A percentile compares a stretch with the other conserved stretches of the same genome.
phyloP scores from a whole-genome alignment of 92 coral and sea anemone genomes.

The Umimayanthus chanpuru region DNA sequence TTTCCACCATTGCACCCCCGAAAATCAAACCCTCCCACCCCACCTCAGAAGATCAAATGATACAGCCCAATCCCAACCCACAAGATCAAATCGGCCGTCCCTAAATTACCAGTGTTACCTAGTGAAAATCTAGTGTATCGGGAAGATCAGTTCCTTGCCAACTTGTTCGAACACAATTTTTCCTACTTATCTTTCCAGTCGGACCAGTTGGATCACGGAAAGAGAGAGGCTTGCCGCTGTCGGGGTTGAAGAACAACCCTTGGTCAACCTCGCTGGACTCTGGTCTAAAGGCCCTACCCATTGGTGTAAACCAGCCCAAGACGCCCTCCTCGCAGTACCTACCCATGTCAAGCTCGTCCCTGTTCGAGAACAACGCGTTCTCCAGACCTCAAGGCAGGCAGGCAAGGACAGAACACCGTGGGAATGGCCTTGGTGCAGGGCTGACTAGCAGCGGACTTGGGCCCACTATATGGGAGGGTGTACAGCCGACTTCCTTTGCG shows the following conservation, averaged over 20 bases:
- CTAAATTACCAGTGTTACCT: background rate
- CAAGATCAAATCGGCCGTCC: background rate
- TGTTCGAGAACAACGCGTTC: constrained; percentile 71
- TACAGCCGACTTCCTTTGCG: constrained; percentile 25
- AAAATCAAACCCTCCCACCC: background rate
- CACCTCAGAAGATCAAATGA: background rate
- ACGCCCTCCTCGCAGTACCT: constrained; percentile 47
- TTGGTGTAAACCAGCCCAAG: constrained; percentile 44
- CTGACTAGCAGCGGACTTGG: constrained; percentile 12
- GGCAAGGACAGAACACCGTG: constrained; percentile 17
- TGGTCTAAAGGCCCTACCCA: constrained; percentile 51
- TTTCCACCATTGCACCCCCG: background rate
- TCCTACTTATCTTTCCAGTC: constrained; percentile 11
- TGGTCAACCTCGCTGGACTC: constrained; percentile 76
- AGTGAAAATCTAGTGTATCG: background rate
- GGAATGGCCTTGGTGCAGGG: constrained; percentile 25
- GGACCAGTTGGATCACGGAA: constrained; percentile 58
- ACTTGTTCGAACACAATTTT: background rate
- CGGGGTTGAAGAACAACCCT: constrained; percentile 66
- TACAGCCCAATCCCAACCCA: background rate
- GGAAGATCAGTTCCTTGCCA: background rate
- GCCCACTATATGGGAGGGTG: constrained; percentile 46
- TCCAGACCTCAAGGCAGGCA: constrained; percentile 38
- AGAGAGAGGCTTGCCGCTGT: constrained; percentile 46
- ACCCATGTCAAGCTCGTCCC: constrained; percentile 64